Base-by-base conservation (phyloP, 2,113 vertebrate species). In the Odobenus rosmarus region DNA sequence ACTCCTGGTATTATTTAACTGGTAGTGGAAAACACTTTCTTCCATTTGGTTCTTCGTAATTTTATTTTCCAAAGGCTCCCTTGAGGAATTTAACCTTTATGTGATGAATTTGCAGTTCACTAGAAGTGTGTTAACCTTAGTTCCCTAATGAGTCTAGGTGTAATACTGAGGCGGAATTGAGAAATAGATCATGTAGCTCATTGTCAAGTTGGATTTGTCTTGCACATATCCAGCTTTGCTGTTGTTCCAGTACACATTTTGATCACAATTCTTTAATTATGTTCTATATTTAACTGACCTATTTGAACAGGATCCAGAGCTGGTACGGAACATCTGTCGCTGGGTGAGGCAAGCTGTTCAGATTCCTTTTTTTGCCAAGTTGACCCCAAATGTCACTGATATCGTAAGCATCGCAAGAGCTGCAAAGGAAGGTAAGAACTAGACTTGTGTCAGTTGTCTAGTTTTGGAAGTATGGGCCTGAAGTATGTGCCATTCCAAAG, bases 311-410 rank as follows among this genome's bases (percentile, higher is more conserved):
- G 99, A 99, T 98, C 99, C 99, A 98, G 99, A 99, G 96, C 98
- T 99, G 98, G 99, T 99, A 88, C 99, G 99, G 87, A 99, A 99
- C 99, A 99, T 99, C 99, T 99, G 99, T 97, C 99, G 99, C 87
- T 99, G 99, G 99, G 99, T 99, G 94, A 99, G 99, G 92, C 99
- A 99, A 98, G 99, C 99, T 98, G 98, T 99, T 98, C 98, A 59
- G 96, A 98, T 99, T 98, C 99, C 99, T 0, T 99, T 99, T 98
- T 99, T 99, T 98, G 99, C 99, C 99, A 99, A 99, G 97, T 98
- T 99, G 99, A 99, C 99, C 98, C 99, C 99, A 97, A 99, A 99
- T 96, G 99, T 99, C 96, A 99, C 99, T 85, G 99, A 99, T 97
- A 99, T 99, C 85, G 99, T 99, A 90, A 99, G 99, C 98, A 99